Evolutionary conservation across 2,888 invertebrate species (phyloP).

Genomic region (Bruchidius siliquastri): DNA sequence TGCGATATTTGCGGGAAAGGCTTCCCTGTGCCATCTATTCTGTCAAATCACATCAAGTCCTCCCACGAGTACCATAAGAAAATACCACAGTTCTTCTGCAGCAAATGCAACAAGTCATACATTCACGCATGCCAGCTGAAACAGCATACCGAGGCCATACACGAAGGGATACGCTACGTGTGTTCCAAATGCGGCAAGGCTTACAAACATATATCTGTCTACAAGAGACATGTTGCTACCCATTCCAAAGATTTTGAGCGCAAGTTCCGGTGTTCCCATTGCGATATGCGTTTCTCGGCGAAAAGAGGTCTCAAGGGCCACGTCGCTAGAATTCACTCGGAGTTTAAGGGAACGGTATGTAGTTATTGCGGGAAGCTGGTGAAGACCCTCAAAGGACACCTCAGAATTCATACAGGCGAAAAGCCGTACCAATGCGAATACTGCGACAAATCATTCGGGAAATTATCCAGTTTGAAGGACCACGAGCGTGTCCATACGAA

Average conservation of each 20-base stretch:
- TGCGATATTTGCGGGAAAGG: no score
- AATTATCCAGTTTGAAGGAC: not conserved
- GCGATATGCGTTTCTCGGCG: not conserved
- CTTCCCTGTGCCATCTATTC: no score
- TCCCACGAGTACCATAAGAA: not conserved
- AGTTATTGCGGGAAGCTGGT: no score
- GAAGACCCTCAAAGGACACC: not conserved
- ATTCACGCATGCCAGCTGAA: not conserved
- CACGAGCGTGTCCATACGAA: conserved; percentile 3
- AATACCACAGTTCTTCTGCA: not conserved
- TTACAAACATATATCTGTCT: not conserved
- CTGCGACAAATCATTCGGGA: not conserved
- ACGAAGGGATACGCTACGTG: not conserved
- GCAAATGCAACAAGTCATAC: not conserved
- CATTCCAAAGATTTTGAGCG: not conserved
- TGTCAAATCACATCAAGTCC: no score
- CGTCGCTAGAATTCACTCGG: no score
- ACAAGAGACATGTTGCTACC: not conserved
- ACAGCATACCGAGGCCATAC: not conserved
- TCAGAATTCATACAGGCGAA: not conserved
- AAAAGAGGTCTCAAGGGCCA: not conserved
- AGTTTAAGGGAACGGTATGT: no score
- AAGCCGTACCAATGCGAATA: not conserved
- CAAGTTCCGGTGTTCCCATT: not conserved
- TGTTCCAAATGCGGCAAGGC: not conserved